Evolutionary conservation across 1,140 invertebrate genomes (phyloP).

Genomic region (Temnothorax curvispinosus): DNA sequence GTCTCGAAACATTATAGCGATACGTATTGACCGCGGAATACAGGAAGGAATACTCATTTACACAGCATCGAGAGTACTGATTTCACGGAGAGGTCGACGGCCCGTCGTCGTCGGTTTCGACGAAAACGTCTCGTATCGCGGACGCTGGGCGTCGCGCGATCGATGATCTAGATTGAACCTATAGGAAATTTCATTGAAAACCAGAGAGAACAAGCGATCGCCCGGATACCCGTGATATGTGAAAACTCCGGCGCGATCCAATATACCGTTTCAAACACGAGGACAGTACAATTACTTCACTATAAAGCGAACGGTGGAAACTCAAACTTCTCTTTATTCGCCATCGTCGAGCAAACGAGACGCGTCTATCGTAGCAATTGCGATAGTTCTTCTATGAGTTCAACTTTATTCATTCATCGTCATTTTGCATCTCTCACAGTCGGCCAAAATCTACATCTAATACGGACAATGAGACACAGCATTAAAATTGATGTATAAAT

Average conservation of each 20-base stretch:
- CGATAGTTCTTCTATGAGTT: slow-evolving; percentile 25
- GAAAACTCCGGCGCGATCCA: slow-evolving; percentile 47
- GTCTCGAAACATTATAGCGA: too few species aligned
- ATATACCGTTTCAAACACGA: slow-evolving; percentile 47
- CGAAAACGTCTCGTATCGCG: neutral
- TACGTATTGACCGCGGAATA: neutral
- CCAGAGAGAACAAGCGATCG: slow-evolving; percentile 14
- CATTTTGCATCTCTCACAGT: neutral
- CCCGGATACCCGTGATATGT: slow-evolving; percentile 26
- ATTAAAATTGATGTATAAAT: neutral
- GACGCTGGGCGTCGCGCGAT: neutral
- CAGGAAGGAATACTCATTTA: neutral
- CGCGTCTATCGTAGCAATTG: neutral
- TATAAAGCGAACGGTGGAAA: slow-evolving; percentile 35
- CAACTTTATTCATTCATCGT: neutral
- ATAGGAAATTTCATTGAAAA: slow-evolving; percentile 11
- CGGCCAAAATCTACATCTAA: neutral
- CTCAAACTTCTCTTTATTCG: slow-evolving; percentile 52
- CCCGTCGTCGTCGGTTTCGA: neutral
- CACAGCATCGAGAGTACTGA: neutral
- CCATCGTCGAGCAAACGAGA: slow-evolving; percentile 22
- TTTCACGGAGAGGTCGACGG: neutral
- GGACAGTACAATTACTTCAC: slow-evolving; percentile 49
- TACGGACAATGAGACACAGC: neutral
- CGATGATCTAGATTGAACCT: slow-evolving; percentile 21